Evolutionary conservation across 2,888 invertebrate genomes (phyloP), one percentile per base, ranked within the genome.

Genomic region (Chymomyza fuscimana): DNA sequence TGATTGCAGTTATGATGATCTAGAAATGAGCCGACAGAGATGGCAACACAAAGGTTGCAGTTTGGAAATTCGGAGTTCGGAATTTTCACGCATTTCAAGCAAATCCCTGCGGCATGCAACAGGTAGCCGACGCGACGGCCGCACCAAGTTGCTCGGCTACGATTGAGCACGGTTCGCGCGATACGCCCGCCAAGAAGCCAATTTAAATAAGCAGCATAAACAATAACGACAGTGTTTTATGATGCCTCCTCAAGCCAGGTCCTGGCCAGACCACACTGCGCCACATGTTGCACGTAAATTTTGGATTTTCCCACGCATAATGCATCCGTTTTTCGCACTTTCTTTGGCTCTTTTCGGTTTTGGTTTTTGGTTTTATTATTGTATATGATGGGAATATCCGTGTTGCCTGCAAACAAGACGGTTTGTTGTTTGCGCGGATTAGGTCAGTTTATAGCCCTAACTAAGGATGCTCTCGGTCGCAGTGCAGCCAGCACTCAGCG

Each of bases 141-240:
- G 22, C 16, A 56, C 29, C 56, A 66, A 36, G 73, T 32, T 51
- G 51, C 51, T 15, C 51, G 5, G 51, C 15, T 16, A 25, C n/a
- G 51, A 15, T 51, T 51, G 51, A 5, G 22, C 9, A 16, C 16
- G 50, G 62, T 46, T 61, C 7, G 59, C 22, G 73, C 63, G 80
- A 72, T 72, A 76, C 78, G 77, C 85, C 87, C 88, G 88, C 85
- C 86, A 86, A 86, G 88, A 86, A 86, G 86, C 86, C 86, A 86
- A 86, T 86, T 89, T 86, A 89, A 86, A 86, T 86, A 89, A 89
- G 89, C 89, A 86, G 78, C 84, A 88, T 88, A 85, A 85, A 85
- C 88, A 85, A 85, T 81, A 73, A 80, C 85, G 65, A 79, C 70
- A 65, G 25, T 70, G 61, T 71, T 74, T 83, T 83, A 83, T 82